A percentile compares a stretch with the other conserved stretches of the same genome.
Evolutionary conservation across 2,888 invertebrate species (phyloP).

Genomic region (Tiliacea aurago): DNA sequence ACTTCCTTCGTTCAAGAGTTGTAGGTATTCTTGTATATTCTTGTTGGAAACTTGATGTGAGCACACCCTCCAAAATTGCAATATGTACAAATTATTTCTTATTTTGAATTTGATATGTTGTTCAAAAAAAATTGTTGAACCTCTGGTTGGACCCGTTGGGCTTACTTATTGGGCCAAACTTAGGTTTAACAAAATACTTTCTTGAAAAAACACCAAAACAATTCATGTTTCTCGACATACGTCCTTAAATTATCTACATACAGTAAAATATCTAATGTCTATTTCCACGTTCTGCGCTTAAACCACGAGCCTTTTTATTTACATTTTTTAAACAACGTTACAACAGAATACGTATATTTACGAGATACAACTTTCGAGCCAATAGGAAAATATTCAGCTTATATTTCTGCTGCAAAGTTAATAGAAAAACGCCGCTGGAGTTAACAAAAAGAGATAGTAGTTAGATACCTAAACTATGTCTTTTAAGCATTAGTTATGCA

Average conservation of each 20-base stretch:
- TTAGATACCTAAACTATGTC: not conserved
- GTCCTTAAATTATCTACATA: no score
- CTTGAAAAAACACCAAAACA: not conserved
- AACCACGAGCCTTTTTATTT: not conserved
- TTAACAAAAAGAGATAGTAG: conserved; percentile 1
- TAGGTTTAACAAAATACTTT: not conserved
- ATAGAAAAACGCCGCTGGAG: not conserved
- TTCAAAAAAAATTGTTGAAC: not conserved
- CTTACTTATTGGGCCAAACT: not conserved
- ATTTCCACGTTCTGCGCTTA: not conserved
- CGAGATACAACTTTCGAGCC: no score
- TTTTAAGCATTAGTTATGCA: conserved; percentile 16
- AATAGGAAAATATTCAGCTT: not conserved
- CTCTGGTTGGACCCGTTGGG: not conserved
- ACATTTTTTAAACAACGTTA: not conserved
- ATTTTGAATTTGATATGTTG: no score
- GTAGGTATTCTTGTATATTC: not conserved
- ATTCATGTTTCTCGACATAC: not conserved
- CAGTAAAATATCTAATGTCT: not conserved
- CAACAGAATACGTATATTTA: not conserved
- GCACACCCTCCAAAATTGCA: not conserved
- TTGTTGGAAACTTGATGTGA: not conserved
- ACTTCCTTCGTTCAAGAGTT: not conserved
- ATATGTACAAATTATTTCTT: no score
- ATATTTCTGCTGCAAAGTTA: not conserved